Base-by-base conservation (phyloP, 1,140 invertebrate species). In the Drosophila rufa region DNA sequence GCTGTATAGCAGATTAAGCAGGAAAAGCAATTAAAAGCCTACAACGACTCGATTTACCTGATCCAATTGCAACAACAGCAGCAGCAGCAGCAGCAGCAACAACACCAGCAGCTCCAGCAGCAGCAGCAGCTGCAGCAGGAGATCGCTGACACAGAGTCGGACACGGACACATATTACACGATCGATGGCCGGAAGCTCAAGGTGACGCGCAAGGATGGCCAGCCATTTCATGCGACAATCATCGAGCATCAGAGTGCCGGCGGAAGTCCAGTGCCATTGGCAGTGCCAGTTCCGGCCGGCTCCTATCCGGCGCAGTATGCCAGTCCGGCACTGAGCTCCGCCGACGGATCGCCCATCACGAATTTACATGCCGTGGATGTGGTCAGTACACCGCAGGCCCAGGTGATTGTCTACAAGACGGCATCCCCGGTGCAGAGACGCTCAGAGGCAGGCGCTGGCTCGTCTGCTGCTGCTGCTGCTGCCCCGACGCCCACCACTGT, bases 391-490 rank as follows among this genome's bases (percentile, higher is more conserved):
- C 78, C 91, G 22, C 82, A 84, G 33, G 69, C 69, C 22, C 91
- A 92, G 73, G 91, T 92, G 40, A 92, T 92, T 75, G 91, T 92
- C 68, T 92, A 92, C 69, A 92, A 92, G 78, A 89, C 91, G 65
- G 51, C 82, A n/a, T 79, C 91, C 19, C 84, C 91, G 42, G 71
- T 91, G 19, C 61, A 86, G 30, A 82, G 91, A 45, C 91, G 91
- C 27, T 64, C 79, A 38, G 85, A 81, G 38, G 69, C 91, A 80
- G 82, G 87, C 87, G 91, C 91, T 68, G 89, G 87, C 64, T 91
- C 91, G 85, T 89, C 91, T 81, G 87, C 78, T 30, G 19, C 71
- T 45, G 53, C 36, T 55, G 51, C 91, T 80, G 87, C 75, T 25
- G 47, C 71, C 40, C 15, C 56, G 15, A 48, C 85, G 43, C 79